phyloP scores from a whole-genome alignment of 92 coral and sea anemone genomes.

The Parazoanthus swiftii region DNA sequence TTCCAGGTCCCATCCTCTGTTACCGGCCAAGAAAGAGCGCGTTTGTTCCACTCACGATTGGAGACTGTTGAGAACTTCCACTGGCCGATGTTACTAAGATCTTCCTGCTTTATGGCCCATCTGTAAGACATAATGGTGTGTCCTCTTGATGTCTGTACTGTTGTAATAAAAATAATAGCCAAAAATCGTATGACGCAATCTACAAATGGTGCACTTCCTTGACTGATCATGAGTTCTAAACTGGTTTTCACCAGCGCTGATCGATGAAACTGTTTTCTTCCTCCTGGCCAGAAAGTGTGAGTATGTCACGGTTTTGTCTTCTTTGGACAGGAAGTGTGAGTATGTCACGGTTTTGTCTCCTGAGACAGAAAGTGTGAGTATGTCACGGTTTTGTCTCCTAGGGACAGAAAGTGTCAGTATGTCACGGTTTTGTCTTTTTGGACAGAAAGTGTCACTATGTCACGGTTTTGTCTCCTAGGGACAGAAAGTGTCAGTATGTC shows the following conservation, averaged over 20 bases:
- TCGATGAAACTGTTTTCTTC: too few relatives aligned
- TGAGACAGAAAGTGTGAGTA: too few relatives aligned
- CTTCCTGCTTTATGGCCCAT: slow-evolving; percentile 97
- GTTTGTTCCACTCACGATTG: slow-evolving; percentile 96
- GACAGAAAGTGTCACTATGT: too few relatives aligned
- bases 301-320: not conserved
- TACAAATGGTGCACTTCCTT: not conserved
- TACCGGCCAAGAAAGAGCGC: slow-evolving; percentile 97
- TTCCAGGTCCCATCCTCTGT: slow-evolving; percentile 94
- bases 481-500: too few relatives aligned
- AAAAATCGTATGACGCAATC: not conserved
- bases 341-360: too few relatives aligned
- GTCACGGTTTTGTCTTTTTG: too few relatives aligned
- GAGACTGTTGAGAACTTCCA: slow-evolving; percentile 86
- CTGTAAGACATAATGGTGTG: slow-evolving; percentile 37
- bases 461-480: too few relatives aligned
- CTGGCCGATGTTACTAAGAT: slow-evolving; percentile 83
- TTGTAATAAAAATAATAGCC: not conserved
- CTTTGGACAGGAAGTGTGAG: too few relatives aligned
- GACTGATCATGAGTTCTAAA: too few relatives aligned
- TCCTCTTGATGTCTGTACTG: not conserved
- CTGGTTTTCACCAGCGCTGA: not conserved
- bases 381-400: too few relatives aligned
- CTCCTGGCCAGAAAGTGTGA: not conserved
- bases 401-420: too few relatives aligned